Evolutionary conservation across 2,797 vertebrate species (phyloP), one percentile per base, ranked within the genome.

Genomic region (Notamacropus eugenii): DNA sequence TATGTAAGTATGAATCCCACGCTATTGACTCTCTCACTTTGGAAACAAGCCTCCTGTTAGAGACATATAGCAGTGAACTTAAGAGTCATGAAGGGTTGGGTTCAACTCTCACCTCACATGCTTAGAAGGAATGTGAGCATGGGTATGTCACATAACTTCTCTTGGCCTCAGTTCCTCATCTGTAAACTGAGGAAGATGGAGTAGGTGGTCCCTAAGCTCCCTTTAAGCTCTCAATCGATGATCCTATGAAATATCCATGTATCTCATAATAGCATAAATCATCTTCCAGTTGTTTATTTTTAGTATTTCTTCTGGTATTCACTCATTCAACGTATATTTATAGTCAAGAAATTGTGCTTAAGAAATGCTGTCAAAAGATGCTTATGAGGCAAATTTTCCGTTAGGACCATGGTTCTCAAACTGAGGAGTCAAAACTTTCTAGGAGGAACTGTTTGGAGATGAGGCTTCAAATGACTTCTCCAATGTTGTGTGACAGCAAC

Each of bases 251-350:
- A 19, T 9, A 1, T 8, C 5, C 6, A 5, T 54, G 4, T 91
- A 14, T 97, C 95, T 34, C 3, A 94, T 93, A 12, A 59, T 5
- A 90, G 92, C 55, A 16, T 55, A 56, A 55, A 91, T 92, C 92
- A 19, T 82, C 74, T 27, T 82, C n/a, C 57, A 8, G 52, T 90
- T 2, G 8, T 67, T 94, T 93, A 46, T 52, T 96, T 95, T 94
- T n/a, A 0, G 54, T 82, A 94, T 40, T 74, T 0, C 19, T 67
- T n/a, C 14, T n/a, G 34, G n/a, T n/a, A n/a, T n/a, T 67, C n/a
- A 40, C 2, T 19, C 62, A 74, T 22, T 74, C 62, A 96, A 90
- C 59, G 91, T 67, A 95, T 92, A 54, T 0, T 82, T 24, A 46
- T 46, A 11, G 24, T n/a, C 13, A 67, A 62, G 27, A 1, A 12